Percentiles rank a stretch among this genome's conserved stretches.
phyloP scores from a whole-genome alignment of 1,140 invertebrate genomes.

The Cherax destructor region DNA sequence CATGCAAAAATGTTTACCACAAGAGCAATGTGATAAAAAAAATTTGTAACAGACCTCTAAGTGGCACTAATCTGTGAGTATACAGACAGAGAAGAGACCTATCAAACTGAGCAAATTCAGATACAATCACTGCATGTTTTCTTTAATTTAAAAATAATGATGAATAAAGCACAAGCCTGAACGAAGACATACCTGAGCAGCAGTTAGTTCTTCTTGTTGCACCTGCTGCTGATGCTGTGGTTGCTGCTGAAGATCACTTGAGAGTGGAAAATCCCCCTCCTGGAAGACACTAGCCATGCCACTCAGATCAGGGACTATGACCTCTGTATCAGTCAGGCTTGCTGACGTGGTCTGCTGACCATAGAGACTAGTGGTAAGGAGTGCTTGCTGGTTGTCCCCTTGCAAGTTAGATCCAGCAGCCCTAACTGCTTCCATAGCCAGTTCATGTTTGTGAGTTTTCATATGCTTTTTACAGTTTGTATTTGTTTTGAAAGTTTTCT shows the following conservation, averaged over 20 bases:
- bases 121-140: too few relatives aligned
- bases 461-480: conserved; percentile 84
- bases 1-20: too few relatives aligned
- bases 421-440: conserved; percentile 74
- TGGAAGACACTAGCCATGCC: conserved; percentile 55
- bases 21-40: too few relatives aligned
- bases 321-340: conserved; percentile 6
- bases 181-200: too few relatives aligned
- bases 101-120: too few relatives aligned
- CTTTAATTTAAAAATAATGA: too few relatives aligned
- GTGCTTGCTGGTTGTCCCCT: conserved; percentile 65
- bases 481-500: conserved; percentile 83
- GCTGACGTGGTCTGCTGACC: conserved; percentile 29
- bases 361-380: conserved; percentile 55
- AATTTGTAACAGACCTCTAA: too few relatives aligned
- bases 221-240: conserved; percentile 39
- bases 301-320: conserved; percentile 39
- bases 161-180: too few relatives aligned
- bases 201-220: too few relatives aligned
- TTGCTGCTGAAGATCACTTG: conserved; percentile 37
- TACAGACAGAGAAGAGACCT: too few relatives aligned
- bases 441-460: conserved; percentile 82
- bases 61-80: too few relatives aligned
- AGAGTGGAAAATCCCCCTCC: conserved; percentile 52
- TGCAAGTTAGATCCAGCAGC: conserved; percentile 63